Evolutionary conservation across 2,888 invertebrate genomes (phyloP).

Genomic region (Drosophila greeni): DNA sequence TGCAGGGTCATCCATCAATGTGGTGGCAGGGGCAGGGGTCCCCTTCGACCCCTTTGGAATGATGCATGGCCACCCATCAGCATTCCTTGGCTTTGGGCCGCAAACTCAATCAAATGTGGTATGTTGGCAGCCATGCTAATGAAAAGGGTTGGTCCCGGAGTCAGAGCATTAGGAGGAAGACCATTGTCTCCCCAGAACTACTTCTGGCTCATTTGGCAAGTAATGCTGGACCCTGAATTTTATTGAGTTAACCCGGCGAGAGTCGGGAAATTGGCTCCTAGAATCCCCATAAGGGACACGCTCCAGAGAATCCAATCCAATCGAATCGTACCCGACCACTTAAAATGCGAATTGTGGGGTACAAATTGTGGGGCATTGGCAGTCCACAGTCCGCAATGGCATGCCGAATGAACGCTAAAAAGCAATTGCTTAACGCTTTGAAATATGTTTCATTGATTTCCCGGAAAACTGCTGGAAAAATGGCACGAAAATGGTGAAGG

Average conservation of each 20-base stretch:
- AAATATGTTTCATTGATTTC: constrained; percentile 72
- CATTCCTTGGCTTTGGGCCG: constrained; percentile 31
- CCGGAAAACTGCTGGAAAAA: constrained; percentile 52
- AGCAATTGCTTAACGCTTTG: constrained; percentile 62
- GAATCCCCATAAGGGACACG: constrained; percentile 23
- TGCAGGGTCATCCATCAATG: constrained; percentile 32
- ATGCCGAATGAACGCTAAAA: constrained; percentile 48
- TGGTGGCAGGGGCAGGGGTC: constrained; percentile 6
- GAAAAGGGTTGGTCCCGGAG: constrained; percentile 43
- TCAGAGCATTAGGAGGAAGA: constrained; percentile 3
- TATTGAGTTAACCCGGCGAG: constrained; percentile 33
- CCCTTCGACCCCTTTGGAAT: constrained; percentile 1
- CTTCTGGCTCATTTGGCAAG: constrained; percentile 56
- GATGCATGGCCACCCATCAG: constrained; percentile 30
- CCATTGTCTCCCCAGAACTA: constrained; percentile 45
- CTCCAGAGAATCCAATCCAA: constrained; percentile 36
- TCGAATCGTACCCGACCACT: constrained; percentile 37
- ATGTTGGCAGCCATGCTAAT: constrained; percentile 46
- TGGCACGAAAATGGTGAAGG: constrained; percentile 40
- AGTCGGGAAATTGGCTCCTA: constrained; percentile 4
- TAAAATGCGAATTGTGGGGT: constrained; percentile 35
- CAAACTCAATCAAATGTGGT: constrained; percentile 23
- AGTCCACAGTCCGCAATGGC: constrained; percentile 11
- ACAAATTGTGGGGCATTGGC: constrained; percentile 28
- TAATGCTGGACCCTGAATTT: constrained; percentile 42